Evolutionary conservation across 2,888 invertebrate species (phyloP), one percentile per base, ranked within the genome.

Genomic region (Stomorhina lunata): DNA sequence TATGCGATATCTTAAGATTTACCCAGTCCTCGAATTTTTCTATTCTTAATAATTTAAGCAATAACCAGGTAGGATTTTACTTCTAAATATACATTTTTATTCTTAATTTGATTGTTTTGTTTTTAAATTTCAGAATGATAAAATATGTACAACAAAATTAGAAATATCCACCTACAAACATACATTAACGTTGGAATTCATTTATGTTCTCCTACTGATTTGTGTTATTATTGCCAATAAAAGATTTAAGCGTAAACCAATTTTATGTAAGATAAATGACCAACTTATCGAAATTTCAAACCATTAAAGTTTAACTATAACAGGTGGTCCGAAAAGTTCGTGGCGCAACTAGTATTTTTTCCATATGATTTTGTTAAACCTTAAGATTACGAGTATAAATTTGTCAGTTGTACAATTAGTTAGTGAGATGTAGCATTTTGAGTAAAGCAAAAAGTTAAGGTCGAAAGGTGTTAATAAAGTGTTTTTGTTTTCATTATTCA

Each of bases 101-200:
- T 22, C 1, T 7, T 50, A 34, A 55, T 20, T 34, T 17, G 22
- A n/a, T 32, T 61, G 37, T 69, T 40, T 55, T 57, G 0, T 10
- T 32, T 15, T 50, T 9, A 29, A 40, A 10, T 15, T 43, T 48
- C 1, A 84, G 84, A 4, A 17, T 17, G 77, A 81, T 50, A 43
- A 75, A 27, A 53, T 29, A 12, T 87, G 86, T 43, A 80, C 65
- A 7, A 86, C 85, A 43, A 84, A 83, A 22, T 81, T 89, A 4
- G 89, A 89, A 78, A 80, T 88, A 4, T 84, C 87, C 6, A 87
- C 89, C 5, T 88, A 86, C 66, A 83, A 86, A 29, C 87, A 88
- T 79, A 86, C 88, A 1, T 71, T 88, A 12, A 68, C 85, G 1
- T 82, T 89, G 59, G 89, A 89, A 85, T 5, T 87, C 0, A 85